phyloP scores from a whole-genome alignment of 2,888 invertebrate species.

The Machimus atricapillus region DNA sequence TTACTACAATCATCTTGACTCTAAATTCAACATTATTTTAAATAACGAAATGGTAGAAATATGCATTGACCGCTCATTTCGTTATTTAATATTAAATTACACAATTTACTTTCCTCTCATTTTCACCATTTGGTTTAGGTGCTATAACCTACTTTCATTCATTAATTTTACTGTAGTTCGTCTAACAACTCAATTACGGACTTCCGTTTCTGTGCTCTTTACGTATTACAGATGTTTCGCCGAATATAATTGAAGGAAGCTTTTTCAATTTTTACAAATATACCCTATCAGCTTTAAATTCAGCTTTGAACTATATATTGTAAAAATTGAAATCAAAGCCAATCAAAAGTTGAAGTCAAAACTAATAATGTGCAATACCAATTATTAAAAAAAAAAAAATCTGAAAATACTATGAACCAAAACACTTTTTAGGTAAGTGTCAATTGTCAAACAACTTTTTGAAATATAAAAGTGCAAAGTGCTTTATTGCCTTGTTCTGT shows the following conservation, averaged over 20 bases:
- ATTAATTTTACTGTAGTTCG: background rate
- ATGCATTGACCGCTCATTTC: background rate
- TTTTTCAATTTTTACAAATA: background rate
- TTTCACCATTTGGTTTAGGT: background rate
- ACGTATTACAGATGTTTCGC: background rate
- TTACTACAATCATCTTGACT: background rate
- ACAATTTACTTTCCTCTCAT: background rate
- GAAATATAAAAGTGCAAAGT: background rate
- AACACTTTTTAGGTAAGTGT: background rate
- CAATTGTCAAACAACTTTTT: background rate
- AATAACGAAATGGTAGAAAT: background rate
- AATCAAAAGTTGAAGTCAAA: background rate
- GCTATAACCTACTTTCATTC: background rate
- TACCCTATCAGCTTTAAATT: background rate
- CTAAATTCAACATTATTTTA: background rate
- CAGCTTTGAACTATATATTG: background rate
- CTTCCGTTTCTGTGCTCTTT: background rate
- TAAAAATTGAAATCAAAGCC: background rate
- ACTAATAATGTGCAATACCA: background rate
- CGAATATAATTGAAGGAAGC: background rate
- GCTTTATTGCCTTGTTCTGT: background rate
- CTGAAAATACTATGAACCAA: background rate
- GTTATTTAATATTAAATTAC: background rate
- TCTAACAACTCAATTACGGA: background rate
- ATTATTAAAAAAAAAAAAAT: background rate